These are phyloP conservation scores for Limosa lapponica DNA, from an alignment of 2,797 vertebrate genomes.

Conservation along the genomic window DNA sequence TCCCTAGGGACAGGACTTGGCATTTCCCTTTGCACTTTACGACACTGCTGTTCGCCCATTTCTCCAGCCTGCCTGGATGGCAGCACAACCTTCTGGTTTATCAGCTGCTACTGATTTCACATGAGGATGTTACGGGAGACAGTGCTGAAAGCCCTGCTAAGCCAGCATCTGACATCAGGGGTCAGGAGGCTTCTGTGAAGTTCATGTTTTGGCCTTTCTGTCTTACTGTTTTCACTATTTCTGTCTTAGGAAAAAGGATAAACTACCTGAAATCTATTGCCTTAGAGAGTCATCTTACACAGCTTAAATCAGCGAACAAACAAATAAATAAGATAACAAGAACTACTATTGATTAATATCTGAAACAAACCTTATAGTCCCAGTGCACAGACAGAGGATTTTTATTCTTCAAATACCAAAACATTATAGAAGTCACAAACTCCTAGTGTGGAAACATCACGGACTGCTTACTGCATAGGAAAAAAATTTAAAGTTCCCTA, in stretches of 20 bases:
- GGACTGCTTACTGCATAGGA: neutral
- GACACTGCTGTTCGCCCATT: neutral
- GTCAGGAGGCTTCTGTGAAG: neutral
- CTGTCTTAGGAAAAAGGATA: neutral
- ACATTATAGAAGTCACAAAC: neutral
- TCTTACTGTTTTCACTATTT: neutral
- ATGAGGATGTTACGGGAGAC: rapidly evolving
- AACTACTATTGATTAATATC: neutral
- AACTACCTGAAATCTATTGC: neutral
- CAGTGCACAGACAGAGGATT: neutral
- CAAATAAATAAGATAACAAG: neutral
- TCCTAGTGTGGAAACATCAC: neutral
- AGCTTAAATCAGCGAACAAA: neutral
- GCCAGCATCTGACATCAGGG: neutral
- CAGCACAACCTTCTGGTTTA: neutral
- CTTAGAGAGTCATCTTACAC: neutral
- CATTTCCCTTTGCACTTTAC: neutral
- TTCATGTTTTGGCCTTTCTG: neutral
- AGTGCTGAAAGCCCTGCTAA: neutral
- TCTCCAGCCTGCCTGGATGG: neutral
- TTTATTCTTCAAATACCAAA: neutral
- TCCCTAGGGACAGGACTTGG: neutral
- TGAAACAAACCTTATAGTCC: neutral
- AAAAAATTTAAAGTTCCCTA: neutral
- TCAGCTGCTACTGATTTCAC: neutral